phyloP scores from a whole-genome alignment of 2,797 vertebrate species.

The Channallabes apus region DNA sequence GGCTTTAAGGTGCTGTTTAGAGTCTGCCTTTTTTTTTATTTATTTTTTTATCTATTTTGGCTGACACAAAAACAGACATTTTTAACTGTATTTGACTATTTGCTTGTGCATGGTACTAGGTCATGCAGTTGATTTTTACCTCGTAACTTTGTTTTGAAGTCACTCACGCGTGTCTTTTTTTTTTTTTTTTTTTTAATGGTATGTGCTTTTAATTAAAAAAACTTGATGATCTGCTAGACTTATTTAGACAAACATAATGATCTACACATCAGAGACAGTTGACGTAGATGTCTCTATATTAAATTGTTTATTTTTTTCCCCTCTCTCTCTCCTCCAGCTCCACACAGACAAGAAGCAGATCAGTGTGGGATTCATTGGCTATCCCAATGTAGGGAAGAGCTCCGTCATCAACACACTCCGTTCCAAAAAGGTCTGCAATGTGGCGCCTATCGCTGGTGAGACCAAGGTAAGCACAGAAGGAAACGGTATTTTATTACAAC shows the following conservation, averaged over 20 bases:
- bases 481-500: not conserved
- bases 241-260: constrained; percentile 10
- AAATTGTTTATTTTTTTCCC: constrained; percentile 26
- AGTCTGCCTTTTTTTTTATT: not conserved
- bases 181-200: not conserved
- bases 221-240: constrained; percentile 9
- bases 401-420: constrained; percentile 95
- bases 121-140: constrained; percentile 3
- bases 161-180: not conserved
- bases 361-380: constrained; percentile 97
- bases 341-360: constrained; percentile 99
- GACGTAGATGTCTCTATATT: not conserved
- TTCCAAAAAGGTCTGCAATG: constrained; percentile 97
- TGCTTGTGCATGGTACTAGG: not conserved
- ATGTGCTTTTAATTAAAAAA: not conserved
- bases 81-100: constrained; percentile 9
- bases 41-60: not conserved
- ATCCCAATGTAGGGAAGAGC: constrained; percentile 98
- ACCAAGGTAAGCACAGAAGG: constrained; percentile 84
- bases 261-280: not conserved
- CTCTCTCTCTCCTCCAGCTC: constrained; percentile 73
- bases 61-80: constrained; percentile 9
- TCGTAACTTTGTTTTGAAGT: not conserved
- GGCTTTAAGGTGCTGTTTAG: not conserved
- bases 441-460: constrained; percentile 95